phyloP scores from a whole-genome alignment of 2,113 vertebrate species.

The Bubo bubo region DNA sequence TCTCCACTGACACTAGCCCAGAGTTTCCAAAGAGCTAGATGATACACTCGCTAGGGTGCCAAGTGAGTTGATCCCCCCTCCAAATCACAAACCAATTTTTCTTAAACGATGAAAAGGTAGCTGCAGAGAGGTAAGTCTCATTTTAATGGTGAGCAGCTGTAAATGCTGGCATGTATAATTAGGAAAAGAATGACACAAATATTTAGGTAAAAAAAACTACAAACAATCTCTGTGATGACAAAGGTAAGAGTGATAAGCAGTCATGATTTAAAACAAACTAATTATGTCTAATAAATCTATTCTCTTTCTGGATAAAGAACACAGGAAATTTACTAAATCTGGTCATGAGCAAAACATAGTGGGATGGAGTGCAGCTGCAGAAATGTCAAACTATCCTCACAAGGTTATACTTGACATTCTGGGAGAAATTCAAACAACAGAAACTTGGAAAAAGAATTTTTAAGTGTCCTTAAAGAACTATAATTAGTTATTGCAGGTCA shows the following conservation, averaged over 20 bases:
- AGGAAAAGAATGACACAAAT: not conserved
- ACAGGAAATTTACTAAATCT: conserved; percentile 22
- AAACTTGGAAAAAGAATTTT: conserved; percentile 34
- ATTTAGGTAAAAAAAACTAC: conserved; percentile 23
- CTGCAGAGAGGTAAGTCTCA: not conserved
- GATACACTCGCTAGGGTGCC: not conserved
- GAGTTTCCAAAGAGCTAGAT: not conserved
- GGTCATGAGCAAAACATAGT: conserved; percentile 1
- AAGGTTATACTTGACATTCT: conserved; percentile 55
- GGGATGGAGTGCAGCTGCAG: conserved; percentile 41
- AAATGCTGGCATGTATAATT: not conserved
- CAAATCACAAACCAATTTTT: not conserved
- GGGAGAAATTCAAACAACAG: conserved; percentile 31
- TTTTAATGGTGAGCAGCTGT: conserved; percentile 30
- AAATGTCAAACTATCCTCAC: conserved; percentile 57
- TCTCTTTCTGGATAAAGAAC: conserved; percentile 46
- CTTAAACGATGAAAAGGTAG: not conserved
- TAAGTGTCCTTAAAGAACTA: not conserved
- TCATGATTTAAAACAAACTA: conserved; percentile 24
- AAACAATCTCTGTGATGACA: conserved; percentile 31
- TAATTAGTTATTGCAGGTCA: conserved; percentile 6
- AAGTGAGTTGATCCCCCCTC: not conserved
- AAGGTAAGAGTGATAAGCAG: conserved; percentile 42
- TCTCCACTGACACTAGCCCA: accelerated
- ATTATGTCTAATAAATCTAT: conserved; percentile 23